These are phyloP conservation scores for Zoanthus gigantus DNA, from an alignment of 92 coral and sea anemone genomes.

Conservation along the genomic window DNA sequence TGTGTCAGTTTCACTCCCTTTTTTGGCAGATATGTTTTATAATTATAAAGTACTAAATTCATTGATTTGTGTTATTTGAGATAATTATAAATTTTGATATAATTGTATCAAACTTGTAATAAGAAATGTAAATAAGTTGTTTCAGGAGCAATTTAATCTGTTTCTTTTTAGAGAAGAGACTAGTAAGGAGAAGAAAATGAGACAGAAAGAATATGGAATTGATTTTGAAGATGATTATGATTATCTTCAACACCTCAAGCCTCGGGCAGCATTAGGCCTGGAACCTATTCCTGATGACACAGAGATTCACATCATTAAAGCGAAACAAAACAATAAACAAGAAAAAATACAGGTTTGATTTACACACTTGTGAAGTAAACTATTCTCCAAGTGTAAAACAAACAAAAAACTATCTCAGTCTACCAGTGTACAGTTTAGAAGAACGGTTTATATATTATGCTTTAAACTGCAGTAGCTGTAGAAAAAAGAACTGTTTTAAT, in stretches of 20 bases:
- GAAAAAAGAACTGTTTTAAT: too few species aligned
- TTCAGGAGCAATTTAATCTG: not conserved
- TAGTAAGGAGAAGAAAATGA: conserved; percentile 23
- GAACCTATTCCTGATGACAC: conserved; percentile 90
- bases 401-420: too few species aligned
- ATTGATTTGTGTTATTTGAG: too few species aligned
- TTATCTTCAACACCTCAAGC: conserved; percentile 92
- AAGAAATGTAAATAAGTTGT: too few species aligned
- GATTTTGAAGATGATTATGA: conserved; percentile 93
- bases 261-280: conserved; percentile 85
- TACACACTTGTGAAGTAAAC: too few species aligned
- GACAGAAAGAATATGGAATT: conserved; percentile 77
- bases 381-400: not conserved
- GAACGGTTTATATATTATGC: too few species aligned
- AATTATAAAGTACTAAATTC: too few species aligned
- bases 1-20: too few species aligned
- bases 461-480: too few species aligned
- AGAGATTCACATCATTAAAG: conserved; percentile 40
- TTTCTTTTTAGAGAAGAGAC: conserved; percentile 23
- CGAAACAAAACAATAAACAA: conserved; percentile 16
- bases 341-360: conserved; percentile 50
- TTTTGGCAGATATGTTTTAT: too few species aligned
- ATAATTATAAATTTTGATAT: not conserved
- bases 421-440: too few species aligned
- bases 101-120: too few species aligned